These are phyloP conservation scores for Bettongia penicillata DNA, from an alignment of 2,113 vertebrate genomes.

Conservation along the genomic window DNA sequence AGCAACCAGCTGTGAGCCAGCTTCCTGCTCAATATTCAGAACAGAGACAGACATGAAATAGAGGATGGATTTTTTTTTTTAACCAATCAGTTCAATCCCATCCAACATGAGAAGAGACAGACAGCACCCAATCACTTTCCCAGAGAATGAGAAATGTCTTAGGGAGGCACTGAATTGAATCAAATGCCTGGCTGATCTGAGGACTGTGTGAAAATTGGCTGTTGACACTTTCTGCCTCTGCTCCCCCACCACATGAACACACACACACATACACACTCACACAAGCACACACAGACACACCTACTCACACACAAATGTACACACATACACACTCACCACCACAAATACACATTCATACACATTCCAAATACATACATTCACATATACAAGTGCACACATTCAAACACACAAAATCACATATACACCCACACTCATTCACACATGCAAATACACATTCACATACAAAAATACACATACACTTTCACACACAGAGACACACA, in stretches of 20 bases:
- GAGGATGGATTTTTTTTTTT: background rate
- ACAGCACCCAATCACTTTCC: background rate
- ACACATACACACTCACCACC: no score
- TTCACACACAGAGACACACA: no score
- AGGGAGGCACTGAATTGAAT: background rate
- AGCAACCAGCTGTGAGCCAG: background rate
- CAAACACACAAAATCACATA: background rate
- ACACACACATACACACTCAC: background rate
- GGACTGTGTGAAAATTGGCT: background rate
- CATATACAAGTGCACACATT: no score
- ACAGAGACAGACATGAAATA: background rate
- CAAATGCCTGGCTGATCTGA: background rate
- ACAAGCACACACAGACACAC: no score
- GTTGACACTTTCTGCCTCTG: background rate
- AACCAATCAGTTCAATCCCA: background rate
- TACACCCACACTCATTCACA: background rate
- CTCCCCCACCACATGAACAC: background rate
- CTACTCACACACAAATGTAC: no score
- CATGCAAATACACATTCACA: no score
- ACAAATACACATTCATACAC: background rate
- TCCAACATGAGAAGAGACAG: background rate
- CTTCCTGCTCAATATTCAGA: background rate
- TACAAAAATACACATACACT: no score
- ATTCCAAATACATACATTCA: no score
- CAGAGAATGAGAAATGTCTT: background rate